phyloP scores from a whole-genome alignment of 92 coral and sea anemone genomes.

The Zoanthus gigantus region DNA sequence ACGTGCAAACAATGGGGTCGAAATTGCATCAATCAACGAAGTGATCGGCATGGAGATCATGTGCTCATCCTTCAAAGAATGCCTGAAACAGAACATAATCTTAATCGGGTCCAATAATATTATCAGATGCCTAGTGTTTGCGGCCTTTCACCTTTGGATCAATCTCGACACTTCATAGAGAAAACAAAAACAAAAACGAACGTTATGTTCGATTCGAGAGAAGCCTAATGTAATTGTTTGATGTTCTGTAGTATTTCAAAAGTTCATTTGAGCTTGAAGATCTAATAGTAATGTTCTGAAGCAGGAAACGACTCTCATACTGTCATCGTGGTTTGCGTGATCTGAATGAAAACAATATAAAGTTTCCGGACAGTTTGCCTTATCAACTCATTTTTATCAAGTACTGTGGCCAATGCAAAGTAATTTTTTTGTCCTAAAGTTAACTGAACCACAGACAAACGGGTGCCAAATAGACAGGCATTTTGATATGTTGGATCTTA shows the following conservation, averaged over 20 bases:
- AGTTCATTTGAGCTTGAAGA: background rate
- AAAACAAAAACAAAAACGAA: constrained; percentile 3
- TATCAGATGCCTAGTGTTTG: constrained; percentile 37
- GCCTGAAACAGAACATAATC: constrained; percentile 6
- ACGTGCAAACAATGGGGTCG: constrained; percentile 25
- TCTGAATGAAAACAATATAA: constrained; percentile 40
- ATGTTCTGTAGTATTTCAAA: background rate
- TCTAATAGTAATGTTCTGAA: background rate
- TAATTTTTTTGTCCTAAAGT: constrained; percentile 24
- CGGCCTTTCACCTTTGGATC: constrained; percentile 39
- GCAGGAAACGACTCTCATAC: background rate
- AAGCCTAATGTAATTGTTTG: background rate
- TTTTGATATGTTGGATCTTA: constrained; percentile 23
- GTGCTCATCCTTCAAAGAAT: constrained; percentile 27
- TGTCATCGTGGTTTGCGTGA: constrained; percentile 61
- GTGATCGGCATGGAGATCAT: constrained; percentile 2
- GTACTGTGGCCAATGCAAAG: constrained; percentile 37
- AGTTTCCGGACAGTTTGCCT: constrained; percentile 60
- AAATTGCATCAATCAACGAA: constrained; percentile 21
- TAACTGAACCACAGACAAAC: constrained; percentile 32
- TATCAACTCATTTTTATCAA: constrained; percentile 68
- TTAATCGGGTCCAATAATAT: constrained; percentile 12
- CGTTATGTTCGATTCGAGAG: background rate
- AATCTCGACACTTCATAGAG: constrained; percentile 17
- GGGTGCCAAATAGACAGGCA: constrained; percentile 39